phyloP scores from a whole-genome alignment of 1,140 invertebrate species.

The Pissodes strobi region DNA sequence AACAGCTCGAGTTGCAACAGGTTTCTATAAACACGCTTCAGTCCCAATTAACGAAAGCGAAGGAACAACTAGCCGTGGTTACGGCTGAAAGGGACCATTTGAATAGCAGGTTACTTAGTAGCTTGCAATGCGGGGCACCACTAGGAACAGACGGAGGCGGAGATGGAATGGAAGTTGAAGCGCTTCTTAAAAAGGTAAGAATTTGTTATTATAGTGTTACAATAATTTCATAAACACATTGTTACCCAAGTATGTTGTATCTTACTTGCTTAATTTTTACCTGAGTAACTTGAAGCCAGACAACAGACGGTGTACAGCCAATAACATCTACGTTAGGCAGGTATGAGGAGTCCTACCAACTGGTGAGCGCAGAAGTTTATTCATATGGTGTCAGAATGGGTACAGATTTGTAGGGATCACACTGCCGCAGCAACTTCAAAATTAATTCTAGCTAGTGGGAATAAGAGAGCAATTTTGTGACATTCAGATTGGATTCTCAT shows the following conservation, averaged over 20 bases:
- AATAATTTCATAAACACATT: neutral
- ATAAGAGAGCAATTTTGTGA: no score
- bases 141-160: neutral
- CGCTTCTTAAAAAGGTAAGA: slow-evolving; percentile 34
- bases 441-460: no score
- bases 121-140: neutral
- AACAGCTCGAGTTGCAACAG: slow-evolving; percentile 61
- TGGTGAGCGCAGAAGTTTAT: no score
- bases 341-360: no score
- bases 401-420: no score
- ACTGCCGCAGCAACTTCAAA: no score
- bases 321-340: no score
- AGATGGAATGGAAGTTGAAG: slow-evolving; percentile 20
- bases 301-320: no score
- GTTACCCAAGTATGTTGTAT: neutral
- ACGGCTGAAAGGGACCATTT: slow-evolving; percentile 64
- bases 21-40: slow-evolving; percentile 62
- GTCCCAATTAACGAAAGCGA: slow-evolving; percentile 59
- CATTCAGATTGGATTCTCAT: no score
- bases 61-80: slow-evolving; percentile 61
- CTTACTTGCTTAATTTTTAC: no score
- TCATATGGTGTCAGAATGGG: no score
- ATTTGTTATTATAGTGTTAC: neutral
- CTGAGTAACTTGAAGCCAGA: no score
- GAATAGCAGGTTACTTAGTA: slow-evolving; percentile 54